Conservation (phyloP, 2,113 vertebrate species). For the Calonectris borealis region DNA sequence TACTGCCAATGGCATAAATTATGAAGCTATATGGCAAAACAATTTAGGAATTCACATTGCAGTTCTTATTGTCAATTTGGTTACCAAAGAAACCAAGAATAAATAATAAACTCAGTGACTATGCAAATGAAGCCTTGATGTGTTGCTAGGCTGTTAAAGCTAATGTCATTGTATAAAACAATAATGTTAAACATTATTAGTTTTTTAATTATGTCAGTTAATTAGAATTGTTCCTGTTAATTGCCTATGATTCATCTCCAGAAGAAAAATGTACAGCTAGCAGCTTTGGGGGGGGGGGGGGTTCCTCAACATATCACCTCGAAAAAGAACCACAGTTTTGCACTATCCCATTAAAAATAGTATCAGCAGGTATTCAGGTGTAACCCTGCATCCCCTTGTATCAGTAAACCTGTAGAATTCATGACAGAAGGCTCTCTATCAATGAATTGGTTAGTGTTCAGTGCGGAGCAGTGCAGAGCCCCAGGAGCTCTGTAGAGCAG, state of each 20-base stretch:
- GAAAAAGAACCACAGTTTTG: not conserved
- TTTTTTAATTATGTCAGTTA: constrained; percentile 85
- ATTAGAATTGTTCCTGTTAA: constrained; percentile 81
- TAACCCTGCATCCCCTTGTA: not conserved
- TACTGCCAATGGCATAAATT: constrained; percentile 77
- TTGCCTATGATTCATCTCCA: constrained; percentile 80
- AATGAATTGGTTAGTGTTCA: not conserved
- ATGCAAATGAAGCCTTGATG: constrained; percentile 80
- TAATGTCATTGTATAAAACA: constrained; percentile 79
- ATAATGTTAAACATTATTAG: constrained; percentile 84
- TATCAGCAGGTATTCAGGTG: not conserved
- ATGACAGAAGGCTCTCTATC: fast-evolving
- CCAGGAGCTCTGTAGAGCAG: not conserved
- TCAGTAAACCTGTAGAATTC: no score
- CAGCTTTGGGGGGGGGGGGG: not conserved
- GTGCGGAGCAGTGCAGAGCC: no score
- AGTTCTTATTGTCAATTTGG: constrained; percentile 71
- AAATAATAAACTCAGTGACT: constrained; percentile 75
- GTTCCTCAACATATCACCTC: not conserved
- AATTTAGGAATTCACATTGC: constrained; percentile 70
- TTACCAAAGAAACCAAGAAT: constrained; percentile 74
- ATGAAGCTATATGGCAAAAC: constrained; percentile 73
- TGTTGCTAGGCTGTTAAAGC: constrained; percentile 76
- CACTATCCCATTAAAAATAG: not conserved
- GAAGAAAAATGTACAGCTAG: constrained; percentile 68